Base-by-base conservation (phyloP, 1,140 invertebrate species). In the Leptinotarsa texana region DNA sequence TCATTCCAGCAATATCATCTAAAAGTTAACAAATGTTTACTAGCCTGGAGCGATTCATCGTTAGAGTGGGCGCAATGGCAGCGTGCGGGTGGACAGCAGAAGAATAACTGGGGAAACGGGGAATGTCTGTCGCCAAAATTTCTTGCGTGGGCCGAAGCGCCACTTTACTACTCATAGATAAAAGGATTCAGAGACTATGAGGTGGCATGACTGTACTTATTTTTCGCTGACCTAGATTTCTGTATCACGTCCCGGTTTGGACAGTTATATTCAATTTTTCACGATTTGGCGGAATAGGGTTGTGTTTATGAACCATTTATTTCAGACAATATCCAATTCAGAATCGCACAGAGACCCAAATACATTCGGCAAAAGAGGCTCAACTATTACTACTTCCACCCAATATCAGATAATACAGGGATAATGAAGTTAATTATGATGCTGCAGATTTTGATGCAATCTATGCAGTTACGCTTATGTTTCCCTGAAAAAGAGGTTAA, bases 101-200 rank as follows among this genome's bases (percentile, higher is more conserved):
- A 57, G 51, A 57, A 57, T 57, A 17, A 57, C 51, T 57, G 13
- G 51, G 15, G 51, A 18, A 57, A 57, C n/a, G n/a, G 51, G n/a
- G 51, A 18, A 57, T 17, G 51, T 13, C 51, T 57, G 51, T 57
- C 51, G 51, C 51, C 51, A 57, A 57, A 57, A 57, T 57, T 57
- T 57, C 51, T 15, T 17, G 51, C 51, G 51, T 57, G 51, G 51
- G 51, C n/a, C 51, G 51, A 17, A 57, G 51, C 51, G 51, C 51
- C 51, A 18, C n/a, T 57, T 57, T 42, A 42, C 33, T 42, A 42
- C 15, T 57, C 15, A 57, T 15, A 57, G 51, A 57, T 57, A 57
- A 57, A 57, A 57, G 51, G 51, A 57, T 57, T 57, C 51, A 57
- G 51, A 57, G 51, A 57, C 51, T 57, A 57, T 57, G 51, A 57